Conservation (phyloP, 2,888 invertebrate genomes). For the Andricus quercusramuli region DNA sequence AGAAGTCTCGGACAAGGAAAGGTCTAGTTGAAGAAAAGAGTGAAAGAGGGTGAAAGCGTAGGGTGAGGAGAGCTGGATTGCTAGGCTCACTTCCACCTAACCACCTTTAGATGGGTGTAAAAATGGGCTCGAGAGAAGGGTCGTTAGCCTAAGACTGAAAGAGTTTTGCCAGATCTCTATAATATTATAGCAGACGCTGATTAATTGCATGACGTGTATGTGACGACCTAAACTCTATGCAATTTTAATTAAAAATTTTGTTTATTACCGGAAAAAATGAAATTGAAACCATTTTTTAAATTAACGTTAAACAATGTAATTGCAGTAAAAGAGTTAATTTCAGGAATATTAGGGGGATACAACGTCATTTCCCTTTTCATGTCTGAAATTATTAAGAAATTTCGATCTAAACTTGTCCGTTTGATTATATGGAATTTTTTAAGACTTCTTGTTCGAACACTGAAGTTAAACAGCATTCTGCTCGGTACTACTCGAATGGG, state of each 20-base stretch:
- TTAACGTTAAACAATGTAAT: too few relatives aligned
- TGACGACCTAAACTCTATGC: neutral
- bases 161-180: constrained; percentile 54
- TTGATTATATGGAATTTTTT: too few relatives aligned
- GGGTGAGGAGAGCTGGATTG: constrained; percentile 41
- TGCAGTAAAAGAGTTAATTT: neutral
- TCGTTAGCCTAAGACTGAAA: constrained; percentile 60
- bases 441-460: too few relatives aligned
- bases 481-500: too few relatives aligned
- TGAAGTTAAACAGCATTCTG: too few relatives aligned
- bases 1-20: constrained; percentile 31
- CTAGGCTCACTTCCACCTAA: constrained; percentile 35
- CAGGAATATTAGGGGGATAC: neutral
- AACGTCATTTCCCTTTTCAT: too few relatives aligned
- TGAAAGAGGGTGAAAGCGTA: constrained; percentile 16
- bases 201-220: constrained; percentile 43
- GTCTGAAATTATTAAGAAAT: too few relatives aligned
- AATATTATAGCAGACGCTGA: constrained; percentile 55
- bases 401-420: too few relatives aligned
- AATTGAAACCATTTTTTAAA: too few relatives aligned
- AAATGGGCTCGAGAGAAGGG: constrained; percentile 48
- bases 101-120: constrained; percentile 48
- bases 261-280: too few relatives aligned
- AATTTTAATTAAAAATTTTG: neutral
- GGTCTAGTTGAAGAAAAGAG: constrained; percentile 33